Percentiles rank a stretch among this genome's conserved stretches.
phyloP scores from a whole-genome alignment of 1,140 invertebrate genomes.

The Pentalonia nigronervosa region DNA sequence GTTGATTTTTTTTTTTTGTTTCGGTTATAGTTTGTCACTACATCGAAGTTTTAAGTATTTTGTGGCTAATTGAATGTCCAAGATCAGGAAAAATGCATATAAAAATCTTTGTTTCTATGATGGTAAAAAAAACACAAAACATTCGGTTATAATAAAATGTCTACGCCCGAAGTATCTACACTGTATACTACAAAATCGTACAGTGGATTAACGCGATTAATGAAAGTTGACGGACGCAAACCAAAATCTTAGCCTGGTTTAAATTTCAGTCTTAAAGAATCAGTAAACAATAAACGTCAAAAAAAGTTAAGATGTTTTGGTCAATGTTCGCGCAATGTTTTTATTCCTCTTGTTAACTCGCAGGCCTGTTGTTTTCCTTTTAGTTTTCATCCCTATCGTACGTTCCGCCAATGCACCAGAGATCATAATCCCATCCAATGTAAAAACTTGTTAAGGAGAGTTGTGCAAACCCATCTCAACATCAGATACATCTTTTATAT shows the following conservation, averaged over 20 bases:
- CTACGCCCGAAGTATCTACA: neutral
- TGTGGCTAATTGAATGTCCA: too few relatives aligned
- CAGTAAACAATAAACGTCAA: conserved; percentile 13
- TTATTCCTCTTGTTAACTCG: neutral
- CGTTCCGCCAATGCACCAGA: neutral
- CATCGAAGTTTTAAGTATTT: neutral
- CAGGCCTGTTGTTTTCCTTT: neutral
- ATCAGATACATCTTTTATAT: neutral
- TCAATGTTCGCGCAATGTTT: neutral
- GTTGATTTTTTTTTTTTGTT: neutral
- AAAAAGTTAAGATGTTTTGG: conserved; percentile 16
- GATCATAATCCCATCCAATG: conserved; percentile 19
- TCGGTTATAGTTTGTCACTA: neutral
- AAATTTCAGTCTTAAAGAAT: neutral
- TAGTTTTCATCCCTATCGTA: neutral
- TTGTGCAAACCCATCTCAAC: neutral
- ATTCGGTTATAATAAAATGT: neutral
- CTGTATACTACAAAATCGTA: too few relatives aligned
- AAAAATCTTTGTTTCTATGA: too few relatives aligned
- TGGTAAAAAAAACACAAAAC: neutral
- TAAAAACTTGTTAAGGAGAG: conserved; percentile 46
- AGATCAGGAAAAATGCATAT: neutral
- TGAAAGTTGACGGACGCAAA: neutral
- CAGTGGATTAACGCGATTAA: neutral
- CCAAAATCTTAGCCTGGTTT: neutral